Percentiles rank a stretch among this genome's conserved stretches.
phyloP scores from a whole-genome alignment of 2,797 vertebrate genomes.

The Scleropages formosus region DNA sequence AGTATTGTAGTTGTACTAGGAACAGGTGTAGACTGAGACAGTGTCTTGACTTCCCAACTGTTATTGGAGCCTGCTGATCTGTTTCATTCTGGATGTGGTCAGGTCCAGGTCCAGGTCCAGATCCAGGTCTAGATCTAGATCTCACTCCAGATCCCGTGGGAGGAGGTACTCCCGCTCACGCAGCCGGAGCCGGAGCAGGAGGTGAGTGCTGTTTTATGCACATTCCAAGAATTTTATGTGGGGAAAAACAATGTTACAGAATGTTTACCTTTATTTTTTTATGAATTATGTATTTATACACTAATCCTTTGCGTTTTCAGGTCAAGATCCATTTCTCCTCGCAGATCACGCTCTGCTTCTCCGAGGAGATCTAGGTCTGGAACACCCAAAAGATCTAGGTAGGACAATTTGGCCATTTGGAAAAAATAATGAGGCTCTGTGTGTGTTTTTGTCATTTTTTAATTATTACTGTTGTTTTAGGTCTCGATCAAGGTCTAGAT shows the following conservation, averaged over 20 bases:
- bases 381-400: slow-evolving; percentile 80
- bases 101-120: slow-evolving; percentile 41
- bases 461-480: slow-evolving; percentile 40
- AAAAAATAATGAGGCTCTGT: background rate
- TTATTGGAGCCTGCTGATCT: slow-evolving; percentile 56
- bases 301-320: slow-evolving; percentile 49
- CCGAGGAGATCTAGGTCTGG: slow-evolving; percentile 66
- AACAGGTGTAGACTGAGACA: slow-evolving; percentile 17
- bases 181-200: slow-evolving; percentile 75
- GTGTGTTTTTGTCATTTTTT: background rate
- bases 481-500: slow-evolving; percentile 67
- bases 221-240: too few relatives aligned
- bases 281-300: background rate
- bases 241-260: too few relatives aligned
- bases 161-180: slow-evolving; percentile 71
- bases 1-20: slow-evolving; percentile 1
- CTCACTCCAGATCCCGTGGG: slow-evolving; percentile 73
- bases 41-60: slow-evolving; percentile 31
- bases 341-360: slow-evolving; percentile 24
- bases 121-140: slow-evolving; percentile 70
- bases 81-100: slow-evolving; percentile 57
- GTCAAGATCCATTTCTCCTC: slow-evolving; percentile 75
- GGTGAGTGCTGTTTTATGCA: slow-evolving; percentile 52
- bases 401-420: slow-evolving; percentile 27
- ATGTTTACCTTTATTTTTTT: too few relatives aligned